These are phyloP conservation scores for Ctenodactylus gundi DNA, from an alignment of 2,113 vertebrate genomes.

Conservation along the genomic window DNA sequence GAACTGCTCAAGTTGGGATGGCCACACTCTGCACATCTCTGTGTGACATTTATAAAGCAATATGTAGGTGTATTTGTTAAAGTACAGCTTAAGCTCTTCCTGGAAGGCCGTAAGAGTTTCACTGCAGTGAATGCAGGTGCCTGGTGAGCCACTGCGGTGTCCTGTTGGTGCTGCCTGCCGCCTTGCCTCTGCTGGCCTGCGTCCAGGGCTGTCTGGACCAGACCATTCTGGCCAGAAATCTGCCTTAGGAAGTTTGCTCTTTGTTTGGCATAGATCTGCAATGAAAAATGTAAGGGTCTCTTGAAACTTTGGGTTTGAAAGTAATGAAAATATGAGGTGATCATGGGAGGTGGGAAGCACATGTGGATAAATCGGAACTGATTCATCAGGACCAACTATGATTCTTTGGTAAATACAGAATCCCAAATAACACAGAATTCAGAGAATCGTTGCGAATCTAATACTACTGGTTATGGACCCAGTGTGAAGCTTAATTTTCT, in stretches of 20 bases:
- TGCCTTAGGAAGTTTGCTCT: background rate
- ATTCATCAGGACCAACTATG: background rate
- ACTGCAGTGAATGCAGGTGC: background rate
- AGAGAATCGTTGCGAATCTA: background rate
- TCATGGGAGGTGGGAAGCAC: too few species aligned
- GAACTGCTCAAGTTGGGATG: background rate
- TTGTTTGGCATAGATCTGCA: background rate
- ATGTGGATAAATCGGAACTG: background rate
- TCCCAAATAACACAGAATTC: background rate
- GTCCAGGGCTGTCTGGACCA: background rate
- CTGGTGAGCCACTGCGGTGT: background rate
- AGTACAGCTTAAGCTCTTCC: background rate
- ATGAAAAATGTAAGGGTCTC: background rate
- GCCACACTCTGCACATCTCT: background rate
- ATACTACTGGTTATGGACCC: background rate
- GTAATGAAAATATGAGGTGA: background rate
- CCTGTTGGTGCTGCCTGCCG: background rate
- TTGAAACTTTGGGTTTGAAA: constrained; percentile 37
- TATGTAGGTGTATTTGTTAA: background rate
- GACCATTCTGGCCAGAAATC: background rate
- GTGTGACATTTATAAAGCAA: background rate
- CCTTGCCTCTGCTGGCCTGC: background rate
- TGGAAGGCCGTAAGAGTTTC: background rate
- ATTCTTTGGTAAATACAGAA: background rate
- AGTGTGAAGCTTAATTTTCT: background rate